Evolutionary conservation across 2,113 vertebrate species (phyloP), one percentile per base, ranked within the genome.

Genomic region (Psittacara wagleri): DNA sequence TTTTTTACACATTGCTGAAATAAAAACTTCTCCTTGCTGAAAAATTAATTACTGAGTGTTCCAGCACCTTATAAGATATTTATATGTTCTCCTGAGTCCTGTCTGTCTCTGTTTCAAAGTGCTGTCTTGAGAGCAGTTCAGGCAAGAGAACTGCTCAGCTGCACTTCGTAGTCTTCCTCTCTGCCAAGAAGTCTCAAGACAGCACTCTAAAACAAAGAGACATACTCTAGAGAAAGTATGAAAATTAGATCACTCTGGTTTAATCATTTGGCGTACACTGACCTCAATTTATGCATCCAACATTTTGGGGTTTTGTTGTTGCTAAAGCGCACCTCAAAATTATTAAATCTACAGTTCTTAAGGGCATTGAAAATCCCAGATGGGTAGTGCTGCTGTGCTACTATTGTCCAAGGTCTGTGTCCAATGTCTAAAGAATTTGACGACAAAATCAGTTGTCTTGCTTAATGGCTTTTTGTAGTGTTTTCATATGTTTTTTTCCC

Each of bases 1-100:
- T 92, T 92, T 96, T 97, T 76, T 96, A 95, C 89, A 89, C 80
- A 68, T 83, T 90, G 83, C 83, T 90, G 94, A 96, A 97, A 94
- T 96, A 96, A 95, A 97, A 97, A 79, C 41, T 95, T 95, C 94
- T 97, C 92, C 92, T 96, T 96, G 86, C 86, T 98, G 90, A 97
- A 97, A 97, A 98, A 96, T 98, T 97, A 97, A 98, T 98, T 94
- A 82, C 74, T 79, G 67, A 91, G 43, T 94, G 86, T 97, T 98
- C 96, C 94, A 96, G 92, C 91, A 73, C 91, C 95, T 97, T 97
- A 94, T 97, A 97, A 97, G 94, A 96, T 97, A 97, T 97, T 97
- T 97, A 97, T 97, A 84, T 94, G 91, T 91, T 95, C 93, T 91
- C 76, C 68, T 46, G 92, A 93, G 87, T 74, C 92, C 83, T 92